Evolutionary conservation across 2,113 vertebrate genomes (phyloP), one percentile per base, ranked within the genome.

Genomic region (Chloropsis hardwickii): DNA sequence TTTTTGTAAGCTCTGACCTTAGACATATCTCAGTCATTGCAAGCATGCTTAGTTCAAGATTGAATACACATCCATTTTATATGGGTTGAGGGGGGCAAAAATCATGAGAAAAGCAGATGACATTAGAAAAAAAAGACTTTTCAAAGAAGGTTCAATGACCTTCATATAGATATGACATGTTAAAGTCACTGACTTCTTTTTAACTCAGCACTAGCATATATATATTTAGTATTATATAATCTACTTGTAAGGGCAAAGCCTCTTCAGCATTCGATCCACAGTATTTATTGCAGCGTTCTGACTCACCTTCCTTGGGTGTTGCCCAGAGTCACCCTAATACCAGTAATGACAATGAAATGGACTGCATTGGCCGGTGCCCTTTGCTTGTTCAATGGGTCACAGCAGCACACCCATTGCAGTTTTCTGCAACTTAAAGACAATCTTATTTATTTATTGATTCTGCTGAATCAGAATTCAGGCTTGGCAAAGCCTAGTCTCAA

Each of bases 1-100:
- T 95, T 95, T 96, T 96, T 95, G 87, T 96, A 95, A 96, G 95
- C 80, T 97, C 81, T 97, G 97, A 98, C 97, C 97, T 98, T 96
- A 95, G 95, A 94, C 80, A 86, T 97, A 97, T 97, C 96, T 97
- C 96, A 95, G 95, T 97, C 95, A 96, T 56, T 94, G 90, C 85
- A 95, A 88, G 85, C 81, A 88, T 67, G 91, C 94, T 93, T 94
- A 71, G 94, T 81, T 93, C 87, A 94, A 94, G 88, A 94, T 80
- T 93, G 95, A 97, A 96, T 97, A 96, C 92, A 94, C 90, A 97
- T 96, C 81, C 81, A 96, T 97, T 97, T 97, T 86, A 73, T 94
- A 79, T 86, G 39, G 87, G 73, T 81, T 96, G 87, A 97, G 81
- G 71, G 88, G 61, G 73, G 70, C n/a, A 91, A 97, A 96, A 96